Conservation (phyloP, 2,113 vertebrate genomes). For the Arizona elegans region DNA sequence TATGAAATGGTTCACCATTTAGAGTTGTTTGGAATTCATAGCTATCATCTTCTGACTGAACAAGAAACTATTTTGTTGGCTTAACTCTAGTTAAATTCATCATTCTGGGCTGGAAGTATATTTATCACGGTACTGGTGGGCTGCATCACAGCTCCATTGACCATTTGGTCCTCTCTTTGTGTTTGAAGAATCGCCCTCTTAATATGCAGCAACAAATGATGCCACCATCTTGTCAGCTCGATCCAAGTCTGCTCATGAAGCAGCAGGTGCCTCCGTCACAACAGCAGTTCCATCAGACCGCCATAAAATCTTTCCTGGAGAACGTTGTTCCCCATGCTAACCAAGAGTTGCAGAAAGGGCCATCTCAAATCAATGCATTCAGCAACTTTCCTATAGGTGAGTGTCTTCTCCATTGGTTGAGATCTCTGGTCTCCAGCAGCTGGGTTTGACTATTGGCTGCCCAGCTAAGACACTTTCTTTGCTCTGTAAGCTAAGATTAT, state of each 20-base stretch:
- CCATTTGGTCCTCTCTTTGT: not conserved
- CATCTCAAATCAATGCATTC: conserved; percentile 82
- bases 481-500: too few relatives aligned
- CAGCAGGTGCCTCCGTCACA: conserved; percentile 61
- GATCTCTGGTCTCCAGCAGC: not conserved
- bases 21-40: not conserved
- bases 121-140: not conserved
- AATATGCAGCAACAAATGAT: conserved; percentile 90
- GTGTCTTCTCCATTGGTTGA: conserved; percentile 36
- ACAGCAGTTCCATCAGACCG: conserved; percentile 80
- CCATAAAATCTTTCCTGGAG: conserved; percentile 88
- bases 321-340: conserved; percentile 84
- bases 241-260: conserved; percentile 87
- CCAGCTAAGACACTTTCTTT: not conserved
- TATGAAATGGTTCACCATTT: not conserved
- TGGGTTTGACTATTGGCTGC: not conserved
- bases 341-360: conserved; percentile 91
- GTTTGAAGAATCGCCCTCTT: conserved; percentile 82
- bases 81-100: not conserved
- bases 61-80: not conserved
- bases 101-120: not conserved
- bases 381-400: conserved; percentile 93
- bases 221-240: conserved; percentile 89
- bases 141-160: not conserved
- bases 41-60: not conserved